Evolutionary conservation across 2,113 vertebrate genomes (phyloP).

Genomic region (Brienomyrus brachyistius): DNA sequence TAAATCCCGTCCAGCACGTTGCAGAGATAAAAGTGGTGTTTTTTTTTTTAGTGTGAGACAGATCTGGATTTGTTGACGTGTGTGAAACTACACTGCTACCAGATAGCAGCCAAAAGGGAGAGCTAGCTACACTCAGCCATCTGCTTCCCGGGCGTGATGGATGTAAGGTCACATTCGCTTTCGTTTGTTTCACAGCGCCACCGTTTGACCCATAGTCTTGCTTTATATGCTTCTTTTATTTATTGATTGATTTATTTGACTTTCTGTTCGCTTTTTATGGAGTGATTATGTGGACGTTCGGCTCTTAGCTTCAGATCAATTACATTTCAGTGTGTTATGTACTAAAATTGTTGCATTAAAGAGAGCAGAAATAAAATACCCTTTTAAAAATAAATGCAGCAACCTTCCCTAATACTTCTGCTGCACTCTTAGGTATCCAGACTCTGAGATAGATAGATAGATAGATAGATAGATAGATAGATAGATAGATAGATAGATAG

Average conservation of each 20-base stretch:
- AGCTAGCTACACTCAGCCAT: not conserved
- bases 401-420: not conserved
- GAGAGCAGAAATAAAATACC: not conserved
- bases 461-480: not conserved
- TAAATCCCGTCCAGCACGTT: not conserved
- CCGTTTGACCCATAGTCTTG: not conserved
- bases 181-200: not conserved
- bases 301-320: not conserved
- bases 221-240: not conserved
- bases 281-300: not conserved
- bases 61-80: not conserved
- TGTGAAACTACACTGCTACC: not conserved
- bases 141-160: not conserved
- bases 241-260: not conserved
- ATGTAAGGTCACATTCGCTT: not conserved
- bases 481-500: not conserved
- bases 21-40: not conserved
- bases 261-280: not conserved
- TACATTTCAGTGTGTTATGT: not conserved
- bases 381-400: not conserved
- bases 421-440: too few species aligned
- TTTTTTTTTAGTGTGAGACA: not conserved
- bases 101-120: not conserved
- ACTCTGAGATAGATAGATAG: too few species aligned
- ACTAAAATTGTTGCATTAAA: not conserved